Evolutionary conservation across 2,797 vertebrate species (phyloP), one percentile per base, ranked within the genome.

Genomic region (Hipposideros larvatus): DNA sequence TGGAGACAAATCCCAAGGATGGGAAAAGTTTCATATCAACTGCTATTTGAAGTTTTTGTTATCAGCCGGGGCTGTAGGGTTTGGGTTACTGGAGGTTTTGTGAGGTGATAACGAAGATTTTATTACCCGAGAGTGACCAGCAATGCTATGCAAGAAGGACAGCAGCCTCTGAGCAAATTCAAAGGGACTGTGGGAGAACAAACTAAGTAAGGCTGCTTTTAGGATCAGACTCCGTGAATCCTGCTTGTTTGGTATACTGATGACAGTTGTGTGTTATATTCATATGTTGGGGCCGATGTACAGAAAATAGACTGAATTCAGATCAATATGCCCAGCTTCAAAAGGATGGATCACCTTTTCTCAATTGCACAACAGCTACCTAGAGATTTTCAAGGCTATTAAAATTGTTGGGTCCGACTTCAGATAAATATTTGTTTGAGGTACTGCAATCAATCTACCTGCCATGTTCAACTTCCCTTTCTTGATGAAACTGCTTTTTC

Each of bases 381-480:
- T 87, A 78, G 65, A 95, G 43, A 11, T 73, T 88, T 80, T 53
- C 31, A 84, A 73, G 59, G n/a, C 48, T 34, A 43, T 61, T 91
- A 53, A 22, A 48, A 89, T 65, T 24, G 14, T 43, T 92, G 51
- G 15, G 9, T 79, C 70, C 75, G 41, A 85, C 51, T 95, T 93
- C 5, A 59, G n/a, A 70, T 70, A 90, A 71, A 79, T 80, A 53
- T 55, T 87, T 87, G 11, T 93, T 86, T 91, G 78, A 73, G 34
- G 41, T 78, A 21, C 7, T 48, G 48, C 61, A 87, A 57, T 93
- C 80, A 63, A 43, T 88, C 22, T 86, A 15, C 51, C 34, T 87
- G 71, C 59, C 55, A 41, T 19, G 34, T 78, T 88, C 61, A 86
- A 46, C 37, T 79, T 63, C 26, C 59, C 10, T 78, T 95, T 86